Conservation (phyloP, 2,113 vertebrate species). For the Cephalopholis sonnerati region DNA sequence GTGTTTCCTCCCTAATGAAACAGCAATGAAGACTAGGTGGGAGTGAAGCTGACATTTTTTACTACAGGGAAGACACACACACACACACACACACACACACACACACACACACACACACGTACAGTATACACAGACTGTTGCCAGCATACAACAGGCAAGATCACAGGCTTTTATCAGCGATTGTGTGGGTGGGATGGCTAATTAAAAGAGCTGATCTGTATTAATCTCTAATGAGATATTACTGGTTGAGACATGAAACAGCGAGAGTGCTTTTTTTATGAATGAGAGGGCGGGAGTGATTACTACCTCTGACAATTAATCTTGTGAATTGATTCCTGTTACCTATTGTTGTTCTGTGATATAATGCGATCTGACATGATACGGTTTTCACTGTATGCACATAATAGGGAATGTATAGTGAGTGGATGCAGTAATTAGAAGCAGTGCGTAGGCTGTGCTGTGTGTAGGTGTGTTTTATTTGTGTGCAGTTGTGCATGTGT, state of each 20-base stretch:
- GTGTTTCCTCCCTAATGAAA: conserved; percentile 38
- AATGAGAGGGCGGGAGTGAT: conserved; percentile 63
- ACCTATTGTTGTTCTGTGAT: conserved; percentile 43
- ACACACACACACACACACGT: neutral
- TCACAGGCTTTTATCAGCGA: conserved; percentile 59
- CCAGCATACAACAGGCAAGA: conserved; percentile 26
- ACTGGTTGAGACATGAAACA: conserved; percentile 54
- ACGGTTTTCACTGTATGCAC: neutral
- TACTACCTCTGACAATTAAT: conserved; percentile 56
- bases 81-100: conserved; percentile 21
- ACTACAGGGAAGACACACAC: conserved; percentile 26
- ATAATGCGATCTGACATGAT: conserved; percentile 36
- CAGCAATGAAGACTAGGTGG: conserved; percentile 12
- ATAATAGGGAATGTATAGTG: conserved; percentile 7
- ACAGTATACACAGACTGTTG: neutral
- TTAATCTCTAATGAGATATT: conserved; percentile 75
- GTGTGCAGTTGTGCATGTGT: neutral
- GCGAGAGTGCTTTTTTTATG: conserved; percentile 49
- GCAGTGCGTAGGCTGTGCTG: neutral
- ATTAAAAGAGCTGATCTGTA: conserved; percentile 75
- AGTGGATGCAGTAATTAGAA: conserved; percentile 43
- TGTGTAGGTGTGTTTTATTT: conserved; percentile 9
- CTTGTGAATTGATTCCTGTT: conserved; percentile 47
- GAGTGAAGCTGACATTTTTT: conserved; percentile 31
- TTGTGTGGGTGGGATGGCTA: conserved; percentile 61